phyloP scores from a whole-genome alignment of 2,888 invertebrate genomes.

The Aradus depressus region DNA sequence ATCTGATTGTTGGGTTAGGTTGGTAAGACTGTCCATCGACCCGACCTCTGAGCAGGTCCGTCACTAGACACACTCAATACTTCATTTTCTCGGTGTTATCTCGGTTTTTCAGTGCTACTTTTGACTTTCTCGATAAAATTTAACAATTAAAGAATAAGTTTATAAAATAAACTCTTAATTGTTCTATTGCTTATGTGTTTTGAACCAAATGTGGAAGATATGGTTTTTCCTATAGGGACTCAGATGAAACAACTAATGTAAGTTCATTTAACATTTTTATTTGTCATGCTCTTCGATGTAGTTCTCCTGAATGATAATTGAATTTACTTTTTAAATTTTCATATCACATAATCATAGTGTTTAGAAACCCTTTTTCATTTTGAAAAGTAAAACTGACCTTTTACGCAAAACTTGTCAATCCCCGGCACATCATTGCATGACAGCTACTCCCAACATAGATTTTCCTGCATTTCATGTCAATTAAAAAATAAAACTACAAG shows the following conservation, averaged over 20 bases:
- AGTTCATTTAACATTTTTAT: constrained; percentile 16
- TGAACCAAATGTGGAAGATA: constrained; percentile 24
- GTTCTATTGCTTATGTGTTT: neutral
- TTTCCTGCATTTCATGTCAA: no score
- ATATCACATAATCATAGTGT: no score
- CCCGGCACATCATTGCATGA: no score
- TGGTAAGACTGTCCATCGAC: constrained; percentile 11
- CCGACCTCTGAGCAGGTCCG: constrained; percentile 1
- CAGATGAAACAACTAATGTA: constrained; percentile 27
- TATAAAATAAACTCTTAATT: neutral
- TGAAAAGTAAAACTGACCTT: no score
- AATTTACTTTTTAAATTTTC: no score
- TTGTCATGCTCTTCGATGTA: no score
- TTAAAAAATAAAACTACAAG: no score
- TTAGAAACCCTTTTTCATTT: no score
- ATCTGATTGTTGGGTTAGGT: neutral
- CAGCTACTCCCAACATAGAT: no score
- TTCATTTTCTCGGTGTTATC: constrained; percentile 6
- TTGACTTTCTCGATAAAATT: neutral
- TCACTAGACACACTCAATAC: constrained; percentile 8
- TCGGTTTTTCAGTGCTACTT: neutral
- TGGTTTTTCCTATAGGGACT: constrained; percentile 19
- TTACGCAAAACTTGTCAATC: no score
- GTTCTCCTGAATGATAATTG: no score
- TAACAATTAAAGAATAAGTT: no score